Percentiles rank a stretch among this genome's conserved stretches.
phyloP scores from a whole-genome alignment of 2,888 invertebrate genomes.

The Acleris emargana region DNA sequence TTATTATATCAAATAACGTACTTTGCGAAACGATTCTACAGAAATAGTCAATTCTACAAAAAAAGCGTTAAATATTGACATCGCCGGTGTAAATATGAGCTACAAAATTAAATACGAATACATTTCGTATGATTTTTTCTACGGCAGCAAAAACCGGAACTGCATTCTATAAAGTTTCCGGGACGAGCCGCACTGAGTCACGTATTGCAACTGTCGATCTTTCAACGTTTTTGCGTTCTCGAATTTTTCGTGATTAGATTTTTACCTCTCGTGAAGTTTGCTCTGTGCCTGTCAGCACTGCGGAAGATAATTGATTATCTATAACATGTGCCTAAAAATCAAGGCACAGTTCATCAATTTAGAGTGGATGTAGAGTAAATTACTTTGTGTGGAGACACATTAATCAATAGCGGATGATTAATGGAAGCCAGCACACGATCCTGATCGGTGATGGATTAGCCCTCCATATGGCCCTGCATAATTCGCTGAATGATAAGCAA shows the following conservation, averaged over 20 bases:
- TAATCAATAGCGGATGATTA: slow-evolving; percentile 82
- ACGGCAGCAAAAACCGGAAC: slow-evolving; percentile 20
- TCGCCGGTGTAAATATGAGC: too few relatives aligned
- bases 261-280: slow-evolving; percentile 14
- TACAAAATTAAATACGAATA: too few relatives aligned
- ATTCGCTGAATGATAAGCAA: slow-evolving; percentile 68
- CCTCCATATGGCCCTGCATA: slow-evolving; percentile 78
- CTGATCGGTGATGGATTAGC: slow-evolving; percentile 81
- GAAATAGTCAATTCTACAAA: too few relatives aligned
- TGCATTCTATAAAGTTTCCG: slow-evolving; percentile 26
- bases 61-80: too few relatives aligned
- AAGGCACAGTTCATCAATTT: slow-evolving; percentile 61
- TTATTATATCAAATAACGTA: too few relatives aligned
- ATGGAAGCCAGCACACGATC: slow-evolving; percentile 70
- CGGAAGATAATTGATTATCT: slow-evolving; percentile 25
- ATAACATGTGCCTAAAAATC: slow-evolving; percentile 54
- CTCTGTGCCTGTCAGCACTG: slow-evolving; percentile 7
- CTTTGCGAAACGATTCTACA: too few relatives aligned
- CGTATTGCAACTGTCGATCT: slow-evolving; percentile 35
- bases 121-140: too few relatives aligned
- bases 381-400: slow-evolving; percentile 77
- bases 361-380: slow-evolving; percentile 62
- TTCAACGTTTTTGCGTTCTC: slow-evolving; percentile 22
- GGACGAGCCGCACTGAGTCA: slow-evolving; percentile 27
- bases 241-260: slow-evolving; percentile 14